Conservation (phyloP, 2,113 vertebrate species). For the Albula glossodonta region DNA sequence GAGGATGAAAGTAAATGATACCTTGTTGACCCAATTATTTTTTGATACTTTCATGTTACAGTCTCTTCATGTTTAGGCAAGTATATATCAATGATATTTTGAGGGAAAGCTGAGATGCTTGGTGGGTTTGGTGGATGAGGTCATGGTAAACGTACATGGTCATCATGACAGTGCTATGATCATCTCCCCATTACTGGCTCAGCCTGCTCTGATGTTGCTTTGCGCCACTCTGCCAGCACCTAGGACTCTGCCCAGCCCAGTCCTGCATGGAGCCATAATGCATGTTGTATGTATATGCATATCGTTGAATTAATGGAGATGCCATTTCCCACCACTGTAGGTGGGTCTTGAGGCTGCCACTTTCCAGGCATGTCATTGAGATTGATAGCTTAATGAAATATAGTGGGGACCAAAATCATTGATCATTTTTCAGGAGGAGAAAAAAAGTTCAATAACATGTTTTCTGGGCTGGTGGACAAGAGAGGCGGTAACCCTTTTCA, state of each 20-base stretch:
- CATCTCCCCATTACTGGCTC: background rate
- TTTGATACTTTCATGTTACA: too few relatives aligned
- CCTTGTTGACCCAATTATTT: background rate
- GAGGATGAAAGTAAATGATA: slow-evolving; percentile 59
- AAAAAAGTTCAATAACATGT: background rate
- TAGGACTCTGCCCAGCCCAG: too few relatives aligned
- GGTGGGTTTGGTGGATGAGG: too few relatives aligned
- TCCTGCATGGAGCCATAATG: too few relatives aligned
- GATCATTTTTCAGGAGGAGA: background rate
- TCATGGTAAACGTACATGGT: background rate
- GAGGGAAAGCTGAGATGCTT: too few relatives aligned
- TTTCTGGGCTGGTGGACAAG: background rate
- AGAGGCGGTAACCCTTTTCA: background rate
- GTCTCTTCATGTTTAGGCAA: too few relatives aligned
- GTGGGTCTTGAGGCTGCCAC: background rate
- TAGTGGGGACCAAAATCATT: background rate
- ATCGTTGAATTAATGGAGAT: background rate
- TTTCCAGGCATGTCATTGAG: background rate
- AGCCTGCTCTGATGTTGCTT: too few relatives aligned
- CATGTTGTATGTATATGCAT: too few relatives aligned
- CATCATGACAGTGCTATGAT: background rate
- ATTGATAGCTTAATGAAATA: background rate
- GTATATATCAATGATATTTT: too few relatives aligned
- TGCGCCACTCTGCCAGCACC: too few relatives aligned
- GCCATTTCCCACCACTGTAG: background rate